phyloP scores from a whole-genome alignment of 2,113 vertebrate species.

The Talpa occidentalis region DNA sequence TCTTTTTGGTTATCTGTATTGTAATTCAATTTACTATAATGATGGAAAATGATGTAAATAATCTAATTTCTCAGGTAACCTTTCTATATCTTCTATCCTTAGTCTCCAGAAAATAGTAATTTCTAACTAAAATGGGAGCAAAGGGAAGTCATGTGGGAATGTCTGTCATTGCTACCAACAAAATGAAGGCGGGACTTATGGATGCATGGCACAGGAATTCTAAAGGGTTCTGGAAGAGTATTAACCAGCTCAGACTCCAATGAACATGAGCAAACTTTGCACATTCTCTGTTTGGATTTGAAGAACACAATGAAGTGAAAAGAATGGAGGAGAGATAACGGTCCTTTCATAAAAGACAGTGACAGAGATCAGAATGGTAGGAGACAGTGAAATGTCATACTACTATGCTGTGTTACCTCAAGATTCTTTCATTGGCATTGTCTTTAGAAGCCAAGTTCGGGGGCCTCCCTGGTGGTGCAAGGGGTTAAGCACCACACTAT shows the following conservation, averaged over 20 bases:
- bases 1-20: background rate
- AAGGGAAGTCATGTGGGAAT: background rate
- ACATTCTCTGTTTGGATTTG: background rate
- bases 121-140: slow-evolving; percentile 18
- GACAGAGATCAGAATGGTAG: background rate
- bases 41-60: slow-evolving; percentile 20
- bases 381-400: background rate
- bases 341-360: background rate
- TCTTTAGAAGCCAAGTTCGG: background rate
- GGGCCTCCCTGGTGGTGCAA: too few relatives aligned
- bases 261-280: background rate
- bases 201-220: background rate
- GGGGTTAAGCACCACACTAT: too few relatives aligned
- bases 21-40: background rate
- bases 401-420: background rate
- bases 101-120: background rate
- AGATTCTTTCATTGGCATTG: background rate
- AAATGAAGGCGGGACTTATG: background rate
- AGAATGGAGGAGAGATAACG: background rate
- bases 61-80: background rate
- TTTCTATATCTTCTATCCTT: background rate
- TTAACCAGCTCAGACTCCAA: background rate
- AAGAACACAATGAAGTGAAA: background rate
- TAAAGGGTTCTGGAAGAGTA: background rate
- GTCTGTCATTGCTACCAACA: background rate